A percentile compares a stretch with the other conserved stretches of the same genome.
These are phyloP conservation scores for Anodontia alba DNA, from an alignment of 2,888 invertebrate species.

Conservation along the genomic window DNA sequence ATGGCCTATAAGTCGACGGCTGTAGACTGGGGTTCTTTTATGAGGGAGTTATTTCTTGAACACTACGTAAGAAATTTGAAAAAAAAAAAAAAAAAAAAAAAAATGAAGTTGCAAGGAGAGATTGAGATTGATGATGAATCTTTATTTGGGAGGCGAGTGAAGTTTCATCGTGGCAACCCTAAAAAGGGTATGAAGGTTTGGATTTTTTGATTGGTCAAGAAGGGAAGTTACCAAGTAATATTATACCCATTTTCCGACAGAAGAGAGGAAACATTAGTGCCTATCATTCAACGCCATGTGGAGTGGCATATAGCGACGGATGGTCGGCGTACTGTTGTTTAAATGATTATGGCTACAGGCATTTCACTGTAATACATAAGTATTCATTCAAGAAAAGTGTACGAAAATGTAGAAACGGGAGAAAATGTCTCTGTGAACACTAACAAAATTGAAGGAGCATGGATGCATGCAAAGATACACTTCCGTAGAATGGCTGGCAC, in stretches of 20 bases:
- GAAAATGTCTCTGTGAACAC: constrained; percentile 21
- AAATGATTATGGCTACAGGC: constrained; percentile 26
- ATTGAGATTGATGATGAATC: constrained; percentile 3
- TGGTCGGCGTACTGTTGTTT: constrained; percentile 26
- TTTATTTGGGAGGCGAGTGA: constrained; percentile 27
- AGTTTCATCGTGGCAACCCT: constrained; percentile 43
- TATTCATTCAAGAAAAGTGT: constrained; percentile 23
- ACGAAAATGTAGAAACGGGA: constrained; percentile 27
- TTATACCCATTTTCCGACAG: constrained; percentile 26
- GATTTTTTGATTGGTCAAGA: constrained; percentile 48
- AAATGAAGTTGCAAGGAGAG: not conserved
- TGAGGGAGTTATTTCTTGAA: not conserved
- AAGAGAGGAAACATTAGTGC: constrained; percentile 8
- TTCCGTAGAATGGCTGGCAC: constrained; percentile 29
- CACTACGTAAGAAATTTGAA: not conserved
- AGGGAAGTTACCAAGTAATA: constrained; percentile 27
- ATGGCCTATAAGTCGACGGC: not conserved
- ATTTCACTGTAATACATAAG: constrained; percentile 36
- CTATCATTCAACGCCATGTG: constrained; percentile 30
- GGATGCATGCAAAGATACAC: constrained; percentile 49
- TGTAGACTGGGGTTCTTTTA: constrained; percentile 3
- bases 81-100: not conserved
- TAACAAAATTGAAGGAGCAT: constrained; percentile 44
- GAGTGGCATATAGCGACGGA: constrained; percentile 32
- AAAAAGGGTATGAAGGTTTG: constrained; percentile 38